Conservation (phyloP, 2,113 vertebrate species). For the Chrysemys picta region DNA sequence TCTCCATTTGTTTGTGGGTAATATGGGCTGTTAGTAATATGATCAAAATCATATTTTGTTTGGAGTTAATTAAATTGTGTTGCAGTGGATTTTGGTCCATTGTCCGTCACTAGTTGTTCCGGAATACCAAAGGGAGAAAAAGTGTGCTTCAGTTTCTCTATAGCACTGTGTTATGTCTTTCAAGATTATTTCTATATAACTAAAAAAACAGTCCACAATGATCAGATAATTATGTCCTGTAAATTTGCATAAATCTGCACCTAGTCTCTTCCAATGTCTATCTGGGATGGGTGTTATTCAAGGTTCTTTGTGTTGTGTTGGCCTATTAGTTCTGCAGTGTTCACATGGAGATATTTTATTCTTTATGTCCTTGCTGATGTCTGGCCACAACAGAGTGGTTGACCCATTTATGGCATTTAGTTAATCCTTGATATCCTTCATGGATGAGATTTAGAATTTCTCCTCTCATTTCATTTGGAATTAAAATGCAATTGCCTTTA, state of each 20-base stretch:
- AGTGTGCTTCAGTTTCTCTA: background rate
- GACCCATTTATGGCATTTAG: background rate
- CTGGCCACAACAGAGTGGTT: background rate
- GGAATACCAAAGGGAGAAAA: background rate
- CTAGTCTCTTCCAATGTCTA: background rate
- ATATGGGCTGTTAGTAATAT: background rate
- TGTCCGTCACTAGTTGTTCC: background rate
- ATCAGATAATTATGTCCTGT: background rate
- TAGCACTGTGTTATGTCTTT: background rate
- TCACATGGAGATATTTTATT: background rate
- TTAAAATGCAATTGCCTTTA: background rate
- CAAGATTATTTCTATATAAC: background rate
- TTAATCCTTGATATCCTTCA: background rate
- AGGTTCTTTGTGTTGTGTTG: background rate
- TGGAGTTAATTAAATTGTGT: background rate
- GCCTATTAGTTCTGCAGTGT: background rate
- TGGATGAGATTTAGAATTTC: background rate
- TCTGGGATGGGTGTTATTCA: background rate
- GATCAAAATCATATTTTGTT: background rate
- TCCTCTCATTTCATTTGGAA: background rate
- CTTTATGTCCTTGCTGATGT: background rate
- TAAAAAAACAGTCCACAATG: background rate
- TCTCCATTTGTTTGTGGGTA: background rate
- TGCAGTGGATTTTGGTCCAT: background rate
- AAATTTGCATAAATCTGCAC: background rate